Conservation (phyloP, 2,888 invertebrate genomes). For the Timandra comae region DNA sequence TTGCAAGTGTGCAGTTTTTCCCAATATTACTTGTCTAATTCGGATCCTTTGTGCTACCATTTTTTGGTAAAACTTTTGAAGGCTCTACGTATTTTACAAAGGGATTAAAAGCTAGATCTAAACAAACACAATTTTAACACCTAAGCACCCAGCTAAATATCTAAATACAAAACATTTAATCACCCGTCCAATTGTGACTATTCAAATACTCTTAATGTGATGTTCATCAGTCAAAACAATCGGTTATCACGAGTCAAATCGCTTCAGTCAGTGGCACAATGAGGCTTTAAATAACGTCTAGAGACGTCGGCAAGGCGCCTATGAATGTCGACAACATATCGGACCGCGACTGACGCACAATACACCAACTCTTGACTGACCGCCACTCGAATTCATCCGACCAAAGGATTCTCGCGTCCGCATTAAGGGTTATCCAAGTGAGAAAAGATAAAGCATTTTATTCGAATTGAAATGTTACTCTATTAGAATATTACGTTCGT, state of each 20-base stretch:
- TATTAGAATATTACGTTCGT: constrained; percentile 27
- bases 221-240: constrained; percentile 64
- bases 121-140: too few relatives aligned
- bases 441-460: constrained; percentile 47
- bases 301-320: constrained; percentile 66
- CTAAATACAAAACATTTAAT: too few relatives aligned
- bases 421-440: constrained; percentile 47
- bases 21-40: too few relatives aligned
- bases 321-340: constrained; percentile 47
- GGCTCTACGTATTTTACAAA: too few relatives aligned
- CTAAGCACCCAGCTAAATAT: too few relatives aligned
- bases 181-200: neutral
- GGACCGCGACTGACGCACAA: constrained; percentile 65
- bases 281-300: constrained; percentile 67
- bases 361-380: constrained; percentile 52
- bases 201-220: constrained; percentile 47
- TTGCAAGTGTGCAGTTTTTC: too few relatives aligned
- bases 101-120: too few relatives aligned
- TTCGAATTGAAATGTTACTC: constrained; percentile 38
- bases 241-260: constrained; percentile 66
- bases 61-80: too few relatives aligned
- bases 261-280: constrained; percentile 60
- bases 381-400: constrained; percentile 49
- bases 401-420: constrained; percentile 40
- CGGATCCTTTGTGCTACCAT: too few relatives aligned